phyloP scores from a whole-genome alignment of 2,888 invertebrate species.

The Capitulum mitella region DNA sequence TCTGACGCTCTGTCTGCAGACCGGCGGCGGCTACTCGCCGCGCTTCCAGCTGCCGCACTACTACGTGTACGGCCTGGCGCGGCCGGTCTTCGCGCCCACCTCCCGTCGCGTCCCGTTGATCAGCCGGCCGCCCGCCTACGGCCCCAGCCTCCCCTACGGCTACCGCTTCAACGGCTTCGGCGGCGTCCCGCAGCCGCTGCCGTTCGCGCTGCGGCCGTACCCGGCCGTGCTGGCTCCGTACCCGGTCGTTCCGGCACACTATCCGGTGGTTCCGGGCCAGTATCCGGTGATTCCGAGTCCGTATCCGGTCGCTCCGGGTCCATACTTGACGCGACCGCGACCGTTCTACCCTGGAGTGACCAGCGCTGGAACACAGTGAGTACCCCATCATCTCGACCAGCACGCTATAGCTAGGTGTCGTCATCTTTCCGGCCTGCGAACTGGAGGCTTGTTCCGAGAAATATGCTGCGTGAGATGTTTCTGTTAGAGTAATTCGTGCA shows the following conservation, averaged over 20 bases:
- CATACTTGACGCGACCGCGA: not conserved
- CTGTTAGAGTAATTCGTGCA: no score
- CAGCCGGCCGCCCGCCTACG: not conserved
- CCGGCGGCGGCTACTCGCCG: not conserved
- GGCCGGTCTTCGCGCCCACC: not conserved
- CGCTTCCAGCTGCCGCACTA: not conserved
- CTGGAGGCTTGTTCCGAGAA: no score
- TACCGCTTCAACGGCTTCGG: not conserved
- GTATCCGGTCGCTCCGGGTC: no score
- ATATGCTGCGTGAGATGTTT: no score
- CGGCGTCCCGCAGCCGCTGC: not conserved
- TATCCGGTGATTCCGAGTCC: no score
- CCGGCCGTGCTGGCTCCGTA: not conserved
- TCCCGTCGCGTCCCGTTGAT: not conserved
- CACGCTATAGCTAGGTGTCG: no score
- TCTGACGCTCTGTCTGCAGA: not conserved
- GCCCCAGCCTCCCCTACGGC: not conserved
- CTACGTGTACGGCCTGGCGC: not conserved
- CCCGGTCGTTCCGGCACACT: no score
- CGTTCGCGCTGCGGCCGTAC: not conserved
- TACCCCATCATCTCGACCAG: no score
- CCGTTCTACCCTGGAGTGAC: not conserved
- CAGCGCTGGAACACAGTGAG: no score
- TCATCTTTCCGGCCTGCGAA: no score
- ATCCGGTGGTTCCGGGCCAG: no score